Evolutionary conservation across 2,888 invertebrate genomes (phyloP), one percentile per base, ranked within the genome.

Genomic region (Rugalucina vietnamica): DNA sequence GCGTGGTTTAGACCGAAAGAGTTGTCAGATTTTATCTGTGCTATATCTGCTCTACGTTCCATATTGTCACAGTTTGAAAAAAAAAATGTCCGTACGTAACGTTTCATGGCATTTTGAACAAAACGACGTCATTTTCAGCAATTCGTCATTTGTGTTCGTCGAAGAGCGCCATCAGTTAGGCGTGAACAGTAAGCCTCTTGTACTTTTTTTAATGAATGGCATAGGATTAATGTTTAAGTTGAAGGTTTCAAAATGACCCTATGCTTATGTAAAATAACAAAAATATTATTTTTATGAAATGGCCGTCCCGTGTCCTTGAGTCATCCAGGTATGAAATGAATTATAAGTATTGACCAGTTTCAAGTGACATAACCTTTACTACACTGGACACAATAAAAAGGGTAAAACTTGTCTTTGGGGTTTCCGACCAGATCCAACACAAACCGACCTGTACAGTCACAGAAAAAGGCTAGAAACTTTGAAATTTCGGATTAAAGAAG

Each of bases 291-390:
- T 54, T 54, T 14, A 54, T 54, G 54, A 54, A 54, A 21, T 54
- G n/a, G 4, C 54, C n/a, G 21, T 21, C 65, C 65, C 12, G 32
- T 10, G 65, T 65, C 65, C 65, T n/a, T 65, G 65, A 65, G 34
- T 65, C 65, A 65, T 65, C 34, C 34, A 65, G 34, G 65, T 65
- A 65, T n/a, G n/a, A n/a, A n/a, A n/a, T n/a, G n/a, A n/a, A n/a
- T n/a, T n/a, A n/a, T 29, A 65, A 34, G 65, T 65, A 65, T 65
- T 65, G 65, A 65, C 65, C 65, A 10, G 14, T 14, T 10, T 27
- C 18, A 4, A 4, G 10, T 65, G 65, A 65, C 65, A 65, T 65
- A 65, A 65, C 65, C 65, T 65, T 3, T 65, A n/a, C 14, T n/a
- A 4, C 14, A 4, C 8, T 57, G 57, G n/a, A 27, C 29, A 57